Percentiles rank a stretch among this genome's conserved stretches.
These are phyloP conservation scores for Prietella phreatophila DNA, from an alignment of 2,113 vertebrate species.

Conservation along the genomic window DNA sequence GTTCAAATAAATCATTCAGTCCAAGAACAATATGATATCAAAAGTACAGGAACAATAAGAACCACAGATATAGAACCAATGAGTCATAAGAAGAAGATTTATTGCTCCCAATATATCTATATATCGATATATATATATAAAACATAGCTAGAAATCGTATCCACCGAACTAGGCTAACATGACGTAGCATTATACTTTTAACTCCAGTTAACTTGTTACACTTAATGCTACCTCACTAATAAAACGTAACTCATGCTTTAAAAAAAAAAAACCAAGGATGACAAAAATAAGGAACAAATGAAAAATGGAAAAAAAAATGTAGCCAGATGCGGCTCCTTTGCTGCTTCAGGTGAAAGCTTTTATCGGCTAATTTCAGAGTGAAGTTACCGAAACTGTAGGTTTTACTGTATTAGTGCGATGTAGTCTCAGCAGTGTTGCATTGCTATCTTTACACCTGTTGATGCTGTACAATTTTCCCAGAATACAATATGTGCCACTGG, in stretches of 20 bases:
- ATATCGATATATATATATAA: too few relatives aligned
- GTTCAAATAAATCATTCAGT: not conserved
- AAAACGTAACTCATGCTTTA: not conserved
- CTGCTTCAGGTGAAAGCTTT: not conserved
- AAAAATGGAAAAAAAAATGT: not conserved
- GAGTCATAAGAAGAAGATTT: not conserved
- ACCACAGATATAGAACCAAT: not conserved
- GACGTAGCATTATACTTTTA: not conserved
- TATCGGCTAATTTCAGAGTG: not conserved
- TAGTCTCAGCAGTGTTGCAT: not conserved
- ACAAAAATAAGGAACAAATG: not conserved
- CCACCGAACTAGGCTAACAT: not conserved
- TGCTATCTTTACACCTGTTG: not conserved
- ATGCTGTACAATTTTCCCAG: not conserved
- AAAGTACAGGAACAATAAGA: not conserved
- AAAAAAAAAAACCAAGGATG: not conserved
- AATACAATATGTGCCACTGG: not conserved
- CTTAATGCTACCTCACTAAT: not conserved
- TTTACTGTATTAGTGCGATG: not conserved
- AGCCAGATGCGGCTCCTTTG: not conserved
- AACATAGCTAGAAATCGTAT: too few relatives aligned
- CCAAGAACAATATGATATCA: not conserved
- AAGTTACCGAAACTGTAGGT: not conserved
- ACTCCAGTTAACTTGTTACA: not conserved
- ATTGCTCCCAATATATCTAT: too few relatives aligned